phyloP scores from a whole-genome alignment of 2,888 invertebrate genomes.

The Polyploca ridens region DNA sequence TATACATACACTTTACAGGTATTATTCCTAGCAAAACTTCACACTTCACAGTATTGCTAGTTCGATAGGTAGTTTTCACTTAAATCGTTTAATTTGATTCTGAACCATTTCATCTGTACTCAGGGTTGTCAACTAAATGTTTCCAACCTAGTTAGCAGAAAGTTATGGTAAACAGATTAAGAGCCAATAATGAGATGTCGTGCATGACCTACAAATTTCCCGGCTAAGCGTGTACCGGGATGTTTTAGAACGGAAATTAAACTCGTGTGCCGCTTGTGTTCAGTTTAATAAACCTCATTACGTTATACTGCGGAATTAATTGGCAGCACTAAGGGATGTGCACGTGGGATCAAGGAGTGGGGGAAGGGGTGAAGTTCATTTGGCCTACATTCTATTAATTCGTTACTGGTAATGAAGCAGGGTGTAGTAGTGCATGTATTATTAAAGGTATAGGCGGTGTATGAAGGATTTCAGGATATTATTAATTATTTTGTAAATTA shows the following conservation, averaged over 20 bases:
- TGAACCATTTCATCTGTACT: too few relatives aligned
- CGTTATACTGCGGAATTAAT: slow-evolving; percentile 12
- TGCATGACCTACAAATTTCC: background rate
- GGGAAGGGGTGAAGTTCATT: background rate
- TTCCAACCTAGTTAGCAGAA: background rate
- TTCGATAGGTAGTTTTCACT: too few relatives aligned
- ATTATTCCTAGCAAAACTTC: too few relatives aligned
- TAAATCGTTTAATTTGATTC: too few relatives aligned
- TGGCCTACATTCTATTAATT: slow-evolving; percentile 4
- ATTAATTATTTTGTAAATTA: too few relatives aligned
- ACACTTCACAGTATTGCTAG: too few relatives aligned
- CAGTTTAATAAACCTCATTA: slow-evolving; percentile 13
- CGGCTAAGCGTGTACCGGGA: background rate
- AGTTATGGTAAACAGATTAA: background rate
- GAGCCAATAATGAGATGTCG: background rate
- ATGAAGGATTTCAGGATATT: too few relatives aligned
- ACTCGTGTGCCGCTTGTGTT: background rate
- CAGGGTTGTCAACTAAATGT: background rate
- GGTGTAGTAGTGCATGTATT: too few relatives aligned
- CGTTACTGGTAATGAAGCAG: too few relatives aligned
- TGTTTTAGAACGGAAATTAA: slow-evolving; percentile 10
- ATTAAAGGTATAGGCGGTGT: too few relatives aligned
- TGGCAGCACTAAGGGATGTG: slow-evolving; percentile 8
- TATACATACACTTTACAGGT: too few relatives aligned
- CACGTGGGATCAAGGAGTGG: background rate